These are phyloP conservation scores for Chrysoperla carnea DNA, from an alignment of 1,140 invertebrate species.

Conservation along the genomic window DNA sequence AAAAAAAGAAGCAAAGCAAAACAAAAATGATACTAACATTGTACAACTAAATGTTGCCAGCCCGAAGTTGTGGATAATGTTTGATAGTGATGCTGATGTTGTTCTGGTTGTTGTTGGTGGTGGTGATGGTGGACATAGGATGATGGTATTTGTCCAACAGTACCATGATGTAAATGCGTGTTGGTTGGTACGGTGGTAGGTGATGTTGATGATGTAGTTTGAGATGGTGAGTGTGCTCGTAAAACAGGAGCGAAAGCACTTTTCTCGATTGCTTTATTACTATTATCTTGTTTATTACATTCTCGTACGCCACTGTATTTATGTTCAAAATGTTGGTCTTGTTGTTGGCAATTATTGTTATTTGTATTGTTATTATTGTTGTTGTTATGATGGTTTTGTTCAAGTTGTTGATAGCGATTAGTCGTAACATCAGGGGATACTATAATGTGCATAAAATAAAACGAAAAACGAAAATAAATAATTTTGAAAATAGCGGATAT, in stretches of 20 bases:
- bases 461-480: no score
- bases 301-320: conserved; percentile 25
- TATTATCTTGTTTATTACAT: no score
- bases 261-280: conserved; percentile 13
- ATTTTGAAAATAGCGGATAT: no score
- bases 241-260: conserved; percentile 42
- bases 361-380: conserved; percentile 2
- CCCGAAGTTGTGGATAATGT: conserved; percentile 29
- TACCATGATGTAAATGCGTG: conserved; percentile 20
- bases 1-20: conserved; percentile 8
- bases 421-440: no score
- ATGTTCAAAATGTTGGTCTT: conserved; percentile 25
- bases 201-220: conserved; percentile 12
- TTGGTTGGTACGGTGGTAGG: conserved; percentile 30
- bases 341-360: conserved; percentile 20
- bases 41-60: conserved; percentile 42
- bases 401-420: no score
- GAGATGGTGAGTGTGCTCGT: conserved; percentile 13
- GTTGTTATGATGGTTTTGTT: no score
- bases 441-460: no score
- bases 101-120: conserved; percentile 13
- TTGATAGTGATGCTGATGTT: conserved; percentile 32
- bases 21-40: conserved; percentile 35
- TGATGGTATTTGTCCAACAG: conserved; percentile 21
- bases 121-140: conserved; percentile 34